Evolutionary conservation across 1,140 invertebrate genomes (phyloP), one percentile per base, ranked within the genome.

Genomic region (Chlorops oryzae): DNA sequence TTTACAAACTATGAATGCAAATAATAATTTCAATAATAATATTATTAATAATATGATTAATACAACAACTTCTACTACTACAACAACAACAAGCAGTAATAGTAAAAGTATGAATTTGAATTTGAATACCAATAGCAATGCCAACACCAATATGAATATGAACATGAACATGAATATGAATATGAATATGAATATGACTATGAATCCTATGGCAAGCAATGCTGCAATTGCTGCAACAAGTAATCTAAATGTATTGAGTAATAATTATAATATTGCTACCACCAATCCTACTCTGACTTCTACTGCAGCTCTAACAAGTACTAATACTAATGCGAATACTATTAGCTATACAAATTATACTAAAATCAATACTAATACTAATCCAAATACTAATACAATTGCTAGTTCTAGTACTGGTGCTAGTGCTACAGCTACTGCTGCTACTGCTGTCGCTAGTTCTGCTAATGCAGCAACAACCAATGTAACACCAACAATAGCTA

Each of bases 121-220:
- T 37, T 27, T 39, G 22, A 27, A n/a, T 35, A 40, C 23, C 18
- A 47, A 15, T 40, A 32, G 9, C 23, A 50, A 35, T 37, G 35
- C 24, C 17, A 47, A 52, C 38, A 44, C 7, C 12, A 50, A 45
- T 23, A 42, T 45, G 5, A 50, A 48, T 47, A 17, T 47, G 23
- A 47, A 47, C 21, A 60, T 52, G 47, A 58, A 56, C 52, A 58
- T 50, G 55, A 64, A 34, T 50, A 62, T 52, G 57, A 63, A 50
- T 63, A 63, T 54, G 57, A 61, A 61, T 59, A 62, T 40, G 42
- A 40, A 48, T 48, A 44, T 35, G 40, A n/a, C n/a, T n/a, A n/a
- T n/a, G n/a, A n/a, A n/a, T n/a, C n/a, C n/a, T n/a, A n/a, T n/a
- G n/a, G n/a, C n/a, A n/a, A n/a, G n/a, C n/a, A n/a, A n/a, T n/a